Base-by-base conservation (phyloP, 2,888 invertebrate genomes). In the Noctua fimbriata region DNA sequence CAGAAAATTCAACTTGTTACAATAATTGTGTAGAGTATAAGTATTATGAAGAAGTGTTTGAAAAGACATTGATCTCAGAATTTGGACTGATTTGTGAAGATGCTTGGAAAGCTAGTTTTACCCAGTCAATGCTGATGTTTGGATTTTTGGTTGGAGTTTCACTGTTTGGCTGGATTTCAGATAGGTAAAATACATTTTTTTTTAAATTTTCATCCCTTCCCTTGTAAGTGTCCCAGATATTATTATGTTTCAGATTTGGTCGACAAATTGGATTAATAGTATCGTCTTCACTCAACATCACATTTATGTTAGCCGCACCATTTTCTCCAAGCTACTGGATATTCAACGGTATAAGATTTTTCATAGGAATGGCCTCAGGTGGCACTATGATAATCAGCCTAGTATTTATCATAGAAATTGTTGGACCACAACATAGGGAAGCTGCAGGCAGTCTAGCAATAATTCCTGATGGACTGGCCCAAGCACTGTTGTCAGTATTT, bases 281-380 rank as follows among this genome's bases (percentile, higher is more conserved):
- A 55, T 98, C 98, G 2, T 97, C 98, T 24, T 92, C 97, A 32
- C 92, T 98, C 41, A 98, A 98, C 93, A 94, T 98, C 10, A 89
- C 97, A 21, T 96, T 97, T 21, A 98, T 98, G 85, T 94, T 98
- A 44, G 95, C 96, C 0, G 97, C 98, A n/a, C 97, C 98, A 1
- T 95, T 98, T 72, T 97, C 98, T 1, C 97, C 98, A 9, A 97
- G 97, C 81, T 95, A 92, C 74, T 94, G 94, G 93, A 87, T 90
- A 9, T 98, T 98, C 88, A 96, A 98, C 55, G 66, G 97, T 0
- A 93, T 98, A 73, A 89, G 98, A 84, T 98, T 98, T 89, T 91
- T 98, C 12, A 97, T 97, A 44, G 98, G 98, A 0, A 93, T 98
- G 71, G 98, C 98, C 14, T 98, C 98, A 1, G 98, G 98, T 69